Evolutionary conservation across 2,888 invertebrate genomes (phyloP).

Genomic region (Julus scanicus): DNA sequence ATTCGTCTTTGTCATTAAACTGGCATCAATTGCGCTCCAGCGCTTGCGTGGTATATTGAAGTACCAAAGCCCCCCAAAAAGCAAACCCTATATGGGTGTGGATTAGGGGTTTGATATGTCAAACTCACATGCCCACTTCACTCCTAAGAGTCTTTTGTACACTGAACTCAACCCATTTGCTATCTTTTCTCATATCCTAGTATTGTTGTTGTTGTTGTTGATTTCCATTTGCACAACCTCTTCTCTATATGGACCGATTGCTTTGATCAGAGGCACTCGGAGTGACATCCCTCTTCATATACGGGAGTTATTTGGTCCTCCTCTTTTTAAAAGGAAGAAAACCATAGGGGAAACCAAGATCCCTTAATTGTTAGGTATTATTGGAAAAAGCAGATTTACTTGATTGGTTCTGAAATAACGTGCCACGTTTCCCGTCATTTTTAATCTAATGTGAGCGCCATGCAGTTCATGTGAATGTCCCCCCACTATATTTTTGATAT

Average conservation of each 20-base stretch:
- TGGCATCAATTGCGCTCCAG: slow-evolving; percentile 49
- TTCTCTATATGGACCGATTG: slow-evolving; percentile 48
- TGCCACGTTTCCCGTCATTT: slow-evolving; percentile 15
- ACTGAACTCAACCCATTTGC: slow-evolving; percentile 47
- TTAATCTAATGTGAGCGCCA: slow-evolving; percentile 25
- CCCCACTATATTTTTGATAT: not conserved
- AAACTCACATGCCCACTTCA: slow-evolving; percentile 54
- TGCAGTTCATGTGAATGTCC: not conserved
- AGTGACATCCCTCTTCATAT: slow-evolving; percentile 49
- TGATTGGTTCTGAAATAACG: slow-evolving; percentile 39
- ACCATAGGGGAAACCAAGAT: not conserved
- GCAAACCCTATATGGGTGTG: not conserved
- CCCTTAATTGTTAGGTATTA: slow-evolving; percentile 48
- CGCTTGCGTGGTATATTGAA: slow-evolving; percentile 35
- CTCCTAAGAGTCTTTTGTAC: slow-evolving; percentile 49
- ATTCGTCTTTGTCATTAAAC: slow-evolving; percentile 47
- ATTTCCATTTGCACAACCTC: slow-evolving; percentile 48
- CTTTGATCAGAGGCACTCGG: slow-evolving; percentile 48
- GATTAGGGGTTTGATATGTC: slow-evolving; percentile 50
- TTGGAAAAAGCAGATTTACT: slow-evolving; percentile 44
- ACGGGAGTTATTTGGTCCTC: slow-evolving; percentile 7
- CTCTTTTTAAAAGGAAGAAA: slow-evolving; percentile 37
- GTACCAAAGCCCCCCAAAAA: not conserved
- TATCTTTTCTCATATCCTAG: slow-evolving; percentile 49
- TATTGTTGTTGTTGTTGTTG: slow-evolving; percentile 50